These are phyloP conservation scores for Zosterops pallidus DNA, from an alignment of 2,113 vertebrate species.

Conservation along the genomic window DNA sequence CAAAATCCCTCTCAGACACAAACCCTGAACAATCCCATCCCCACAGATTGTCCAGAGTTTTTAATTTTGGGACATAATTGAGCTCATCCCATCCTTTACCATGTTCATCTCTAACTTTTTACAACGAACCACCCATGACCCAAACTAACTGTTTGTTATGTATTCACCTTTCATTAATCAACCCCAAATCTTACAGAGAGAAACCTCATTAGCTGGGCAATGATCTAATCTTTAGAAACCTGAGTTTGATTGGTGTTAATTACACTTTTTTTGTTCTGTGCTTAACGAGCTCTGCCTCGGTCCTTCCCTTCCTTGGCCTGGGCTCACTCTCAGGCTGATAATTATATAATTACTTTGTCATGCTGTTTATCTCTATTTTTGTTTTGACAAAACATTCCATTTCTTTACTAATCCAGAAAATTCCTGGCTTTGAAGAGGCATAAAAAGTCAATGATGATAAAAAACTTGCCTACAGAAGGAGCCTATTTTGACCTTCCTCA, in stretches of 20 bases:
- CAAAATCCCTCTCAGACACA: neutral
- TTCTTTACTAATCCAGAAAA: neutral
- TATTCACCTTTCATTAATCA: neutral
- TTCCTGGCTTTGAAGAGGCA: neutral
- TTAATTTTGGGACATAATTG: neutral
- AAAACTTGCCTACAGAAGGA: neutral
- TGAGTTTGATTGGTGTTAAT: neutral
- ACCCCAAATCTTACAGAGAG: neutral
- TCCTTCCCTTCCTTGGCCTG: neutral
- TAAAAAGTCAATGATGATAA: neutral
- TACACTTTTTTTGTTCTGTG: neutral
- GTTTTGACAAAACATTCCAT: neutral
- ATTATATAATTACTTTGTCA: neutral
- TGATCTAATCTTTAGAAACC: neutral
- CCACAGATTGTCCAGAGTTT: no score
- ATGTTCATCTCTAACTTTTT: neutral
- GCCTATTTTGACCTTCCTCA: neutral
- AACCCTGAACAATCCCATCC: neutral
- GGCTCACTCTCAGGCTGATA: neutral
- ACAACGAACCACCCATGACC: neutral
- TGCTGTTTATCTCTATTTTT: neutral
- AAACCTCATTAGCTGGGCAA: neutral
- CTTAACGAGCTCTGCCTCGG: slow-evolving; percentile 10
- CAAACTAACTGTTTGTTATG: neutral
- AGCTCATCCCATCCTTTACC: rapidly evolving